Percentiles rank a stretch among this genome's conserved stretches.
Evolutionary conservation across 2,113 vertebrate species (phyloP).

Genomic region (Poicephalus meyeri): DNA sequence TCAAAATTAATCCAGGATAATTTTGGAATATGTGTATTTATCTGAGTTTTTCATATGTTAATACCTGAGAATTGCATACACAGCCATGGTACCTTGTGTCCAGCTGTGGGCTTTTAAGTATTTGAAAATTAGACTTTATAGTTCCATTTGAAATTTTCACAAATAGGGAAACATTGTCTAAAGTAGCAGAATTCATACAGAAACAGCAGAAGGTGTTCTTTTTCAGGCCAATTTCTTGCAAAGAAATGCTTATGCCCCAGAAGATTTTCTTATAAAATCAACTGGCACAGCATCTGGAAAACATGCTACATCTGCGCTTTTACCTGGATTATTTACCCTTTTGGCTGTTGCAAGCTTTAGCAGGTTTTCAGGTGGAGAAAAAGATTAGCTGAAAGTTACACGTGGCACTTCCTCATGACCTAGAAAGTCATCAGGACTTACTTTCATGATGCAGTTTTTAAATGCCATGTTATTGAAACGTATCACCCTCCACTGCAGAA

Average conservation of each 20-base stretch:
- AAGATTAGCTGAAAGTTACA: background rate
- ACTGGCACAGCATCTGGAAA: background rate
- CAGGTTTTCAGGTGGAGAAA: background rate
- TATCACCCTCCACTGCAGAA: background rate
- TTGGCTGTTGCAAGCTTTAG: background rate
- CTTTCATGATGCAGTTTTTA: background rate
- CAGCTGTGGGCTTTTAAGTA: background rate
- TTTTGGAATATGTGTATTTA: rapidly evolving
- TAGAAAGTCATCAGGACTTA: background rate
- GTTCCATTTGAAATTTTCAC: background rate
- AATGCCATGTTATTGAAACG: background rate
- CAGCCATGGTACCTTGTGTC: background rate
- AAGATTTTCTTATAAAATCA: slow-evolving; percentile 27
- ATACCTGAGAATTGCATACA: background rate
- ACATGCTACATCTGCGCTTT: background rate
- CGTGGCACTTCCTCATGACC: background rate
- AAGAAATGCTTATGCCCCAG: background rate
- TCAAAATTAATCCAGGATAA: background rate
- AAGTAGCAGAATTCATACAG: background rate
- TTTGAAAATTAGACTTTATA: background rate
- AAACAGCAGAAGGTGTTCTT: background rate
- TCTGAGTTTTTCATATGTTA: background rate
- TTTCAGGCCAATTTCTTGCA: slow-evolving; percentile 31
- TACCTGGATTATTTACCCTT: background rate
- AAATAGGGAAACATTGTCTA: background rate